Evolutionary conservation across 2,113 vertebrate genomes (phyloP).

Genomic region (Hiodon tergisus): DNA sequence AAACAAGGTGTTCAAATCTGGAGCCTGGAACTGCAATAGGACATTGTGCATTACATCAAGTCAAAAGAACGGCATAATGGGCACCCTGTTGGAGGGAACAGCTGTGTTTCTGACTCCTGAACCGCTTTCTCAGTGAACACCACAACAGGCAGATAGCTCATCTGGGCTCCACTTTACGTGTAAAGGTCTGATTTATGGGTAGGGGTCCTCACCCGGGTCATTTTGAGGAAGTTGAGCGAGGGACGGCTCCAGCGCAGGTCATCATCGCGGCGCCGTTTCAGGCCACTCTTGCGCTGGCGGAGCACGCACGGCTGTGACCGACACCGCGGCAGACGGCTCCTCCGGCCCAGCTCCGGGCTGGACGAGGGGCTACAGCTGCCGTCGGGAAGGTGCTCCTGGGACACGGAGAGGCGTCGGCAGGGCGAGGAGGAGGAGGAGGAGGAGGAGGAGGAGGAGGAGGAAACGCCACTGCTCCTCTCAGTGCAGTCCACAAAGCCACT

Average conservation of each 20-base stretch:
- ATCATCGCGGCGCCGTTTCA: conserved; percentile 64
- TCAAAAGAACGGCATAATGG: too few relatives aligned
- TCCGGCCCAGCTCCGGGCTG: conserved; percentile 59
- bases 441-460: conserved; percentile 20
- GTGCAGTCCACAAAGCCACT: conserved; percentile 59
- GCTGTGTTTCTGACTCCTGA: too few relatives aligned
- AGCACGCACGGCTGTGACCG: conserved; percentile 69
- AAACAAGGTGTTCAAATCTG: too few relatives aligned
- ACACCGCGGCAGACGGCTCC: conserved; percentile 58
- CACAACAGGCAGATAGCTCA: background rate
- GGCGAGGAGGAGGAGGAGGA: conserved; percentile 50
- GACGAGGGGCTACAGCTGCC: conserved; percentile 60
- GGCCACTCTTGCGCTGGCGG: conserved; percentile 57
- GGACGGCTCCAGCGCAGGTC: conserved; percentile 64
- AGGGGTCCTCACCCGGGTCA: conserved; percentile 64
- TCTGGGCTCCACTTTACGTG: too few relatives aligned
- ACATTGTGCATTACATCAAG: too few relatives aligned
- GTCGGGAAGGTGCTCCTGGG: conserved; percentile 64
- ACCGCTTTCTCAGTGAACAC: background rate
- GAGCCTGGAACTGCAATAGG: too few relatives aligned
- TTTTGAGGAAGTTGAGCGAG: conserved; percentile 71
- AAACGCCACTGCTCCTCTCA: conserved; percentile 45
- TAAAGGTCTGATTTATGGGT: background rate
- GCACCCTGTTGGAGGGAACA: too few relatives aligned
- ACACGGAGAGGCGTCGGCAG: conserved; percentile 62